These are phyloP conservation scores for Pocota personata DNA, from an alignment of 2,888 invertebrate species.

Conservation along the genomic window DNA sequence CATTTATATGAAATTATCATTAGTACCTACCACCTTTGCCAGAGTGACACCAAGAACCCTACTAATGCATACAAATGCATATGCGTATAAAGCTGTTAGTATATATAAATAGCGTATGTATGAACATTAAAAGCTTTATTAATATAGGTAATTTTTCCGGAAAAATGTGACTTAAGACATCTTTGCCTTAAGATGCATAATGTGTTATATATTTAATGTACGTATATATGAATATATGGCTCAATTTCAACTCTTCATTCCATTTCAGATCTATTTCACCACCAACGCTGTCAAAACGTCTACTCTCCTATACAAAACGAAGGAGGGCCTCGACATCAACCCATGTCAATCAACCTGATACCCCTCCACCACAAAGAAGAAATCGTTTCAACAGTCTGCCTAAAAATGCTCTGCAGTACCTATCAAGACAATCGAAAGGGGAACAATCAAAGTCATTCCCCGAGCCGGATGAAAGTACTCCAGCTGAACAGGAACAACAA, in stretches of 20 bases:
- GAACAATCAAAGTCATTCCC: conserved; percentile 57
- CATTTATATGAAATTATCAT: too few relatives aligned
- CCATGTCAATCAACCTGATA: conserved; percentile 69
- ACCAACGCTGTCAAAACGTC: conserved; percentile 74
- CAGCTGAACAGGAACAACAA: conserved; percentile 75
- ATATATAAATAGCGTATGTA: too few relatives aligned
- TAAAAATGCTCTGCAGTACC: conserved; percentile 76
- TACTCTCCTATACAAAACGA: conserved; percentile 76
- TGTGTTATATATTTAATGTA: background rate
- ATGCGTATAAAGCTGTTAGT: too few relatives aligned
- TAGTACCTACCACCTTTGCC: too few relatives aligned
- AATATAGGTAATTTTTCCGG: too few relatives aligned
- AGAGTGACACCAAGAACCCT: too few relatives aligned
- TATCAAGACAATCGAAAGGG: conserved; percentile 74
- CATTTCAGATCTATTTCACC: conserved; percentile 78
- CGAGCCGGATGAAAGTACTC: conserved; percentile 63
- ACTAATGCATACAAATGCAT: too few relatives aligned
- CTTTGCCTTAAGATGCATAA: too few relatives aligned
- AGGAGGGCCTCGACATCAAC: conserved; percentile 79
- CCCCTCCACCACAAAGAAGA: conserved; percentile 75
- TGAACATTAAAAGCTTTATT: too few relatives aligned
- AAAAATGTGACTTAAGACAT: too few relatives aligned
- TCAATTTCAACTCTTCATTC: background rate
- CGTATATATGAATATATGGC: background rate
- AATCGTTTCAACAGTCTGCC: conserved; percentile 81